Evolutionary conservation across 2,888 invertebrate species (phyloP).

Genomic region (Dasypolia templi): DNA sequence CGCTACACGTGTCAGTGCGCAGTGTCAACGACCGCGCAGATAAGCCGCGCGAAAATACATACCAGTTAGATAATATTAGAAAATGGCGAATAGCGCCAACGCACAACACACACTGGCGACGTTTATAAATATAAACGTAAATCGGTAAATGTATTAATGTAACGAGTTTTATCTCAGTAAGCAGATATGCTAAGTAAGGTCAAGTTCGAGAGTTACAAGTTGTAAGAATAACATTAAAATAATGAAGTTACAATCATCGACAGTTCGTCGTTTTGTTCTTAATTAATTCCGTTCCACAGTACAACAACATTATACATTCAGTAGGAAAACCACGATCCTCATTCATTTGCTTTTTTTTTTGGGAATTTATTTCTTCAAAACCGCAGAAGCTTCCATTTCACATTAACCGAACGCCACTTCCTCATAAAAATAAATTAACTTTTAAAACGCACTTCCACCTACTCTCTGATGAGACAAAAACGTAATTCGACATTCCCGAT

Average conservation of each 20-base stretch:
- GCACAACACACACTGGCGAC: slow-evolving; percentile 66
- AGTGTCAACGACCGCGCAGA: slow-evolving; percentile 82
- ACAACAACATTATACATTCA: not conserved
- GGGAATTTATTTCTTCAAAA: slow-evolving; percentile 16
- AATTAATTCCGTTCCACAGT: not conserved
- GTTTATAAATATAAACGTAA: slow-evolving; percentile 63
- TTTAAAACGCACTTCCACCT: slow-evolving; percentile 39
- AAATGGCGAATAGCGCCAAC: slow-evolving; percentile 80
- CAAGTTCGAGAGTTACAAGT: slow-evolving; percentile 28
- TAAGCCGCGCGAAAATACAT: slow-evolving; percentile 83
- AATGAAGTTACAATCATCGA: not conserved
- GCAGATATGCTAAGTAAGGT: slow-evolving; percentile 22
- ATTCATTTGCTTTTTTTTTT: slow-evolving; percentile 33
- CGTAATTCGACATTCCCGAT: slow-evolving; percentile 19
- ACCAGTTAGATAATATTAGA: slow-evolving; percentile 88
- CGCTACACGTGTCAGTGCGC: slow-evolving; percentile 74
- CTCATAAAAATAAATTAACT: slow-evolving; percentile 53
- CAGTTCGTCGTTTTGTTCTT: not conserved
- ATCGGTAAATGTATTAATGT: too few species aligned
- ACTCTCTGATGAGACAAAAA: slow-evolving; percentile 23
- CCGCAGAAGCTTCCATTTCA: slow-evolving; percentile 24
- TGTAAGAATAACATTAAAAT: not conserved
- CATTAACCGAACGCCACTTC: slow-evolving; percentile 34
- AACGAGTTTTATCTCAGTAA: slow-evolving; percentile 40
- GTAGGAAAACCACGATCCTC: slow-evolving; percentile 14